Conservation (phyloP, 2,888 invertebrate species). For the Oscheius sp. region DNA sequence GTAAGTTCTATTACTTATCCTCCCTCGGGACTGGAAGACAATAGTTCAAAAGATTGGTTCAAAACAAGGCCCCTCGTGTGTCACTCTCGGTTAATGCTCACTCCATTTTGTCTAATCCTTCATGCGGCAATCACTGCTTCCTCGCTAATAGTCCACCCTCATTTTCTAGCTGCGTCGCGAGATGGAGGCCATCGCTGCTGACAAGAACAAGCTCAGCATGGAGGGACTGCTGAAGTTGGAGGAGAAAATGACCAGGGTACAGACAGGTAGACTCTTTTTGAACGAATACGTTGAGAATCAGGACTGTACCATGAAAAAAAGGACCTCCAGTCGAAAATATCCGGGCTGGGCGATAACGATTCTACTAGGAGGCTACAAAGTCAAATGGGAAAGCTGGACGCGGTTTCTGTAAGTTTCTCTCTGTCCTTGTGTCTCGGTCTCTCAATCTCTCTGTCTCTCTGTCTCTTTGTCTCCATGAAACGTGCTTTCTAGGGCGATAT, state of each 20-base stretch:
- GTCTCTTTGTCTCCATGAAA: neutral
- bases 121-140: slow-evolving; percentile 15
- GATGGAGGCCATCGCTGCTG: slow-evolving; percentile 72
- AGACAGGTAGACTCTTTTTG: slow-evolving; percentile 50
- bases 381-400: slow-evolving; percentile 31
- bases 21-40: neutral
- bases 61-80: neutral
- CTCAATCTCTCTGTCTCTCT: too few species aligned
- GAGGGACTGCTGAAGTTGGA: slow-evolving; percentile 72
- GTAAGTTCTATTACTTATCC: slow-evolving; percentile 41
- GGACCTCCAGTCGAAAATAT: slow-evolving; percentile 46
- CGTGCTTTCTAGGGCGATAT: slow-evolving; percentile 65
- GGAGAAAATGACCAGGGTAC: slow-evolving; percentile 71
- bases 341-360: slow-evolving; percentile 37
- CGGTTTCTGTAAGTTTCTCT: slow-evolving; percentile 24
- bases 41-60: neutral
- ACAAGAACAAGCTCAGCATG: slow-evolving; percentile 73
- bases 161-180: slow-evolving; percentile 67
- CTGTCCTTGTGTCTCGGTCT: too few species aligned
- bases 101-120: slow-evolving; percentile 15
- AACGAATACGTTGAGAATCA: slow-evolving; percentile 3
- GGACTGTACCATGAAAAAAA: slow-evolving; percentile 53
- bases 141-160: neutral
- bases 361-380: slow-evolving; percentile 6
- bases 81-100: too few species aligned